These are phyloP conservation scores for Myxocyprinus asiaticus DNA, from an alignment of 2,113 vertebrate species.

Conservation along the genomic window DNA sequence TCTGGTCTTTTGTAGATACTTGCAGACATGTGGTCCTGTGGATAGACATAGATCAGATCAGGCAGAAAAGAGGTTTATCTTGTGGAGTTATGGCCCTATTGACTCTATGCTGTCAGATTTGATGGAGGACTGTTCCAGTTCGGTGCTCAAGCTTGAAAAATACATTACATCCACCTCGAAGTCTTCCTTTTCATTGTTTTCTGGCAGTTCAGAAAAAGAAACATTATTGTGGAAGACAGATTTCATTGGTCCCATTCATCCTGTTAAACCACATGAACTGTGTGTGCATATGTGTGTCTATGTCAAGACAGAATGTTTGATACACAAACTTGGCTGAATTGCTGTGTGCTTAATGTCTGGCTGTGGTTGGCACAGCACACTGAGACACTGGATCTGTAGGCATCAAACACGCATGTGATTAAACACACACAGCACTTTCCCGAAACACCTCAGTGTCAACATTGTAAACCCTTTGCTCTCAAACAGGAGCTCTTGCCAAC, in stretches of 20 bases:
- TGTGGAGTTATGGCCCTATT: not conserved
- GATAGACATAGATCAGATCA: not conserved
- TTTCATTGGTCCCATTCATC: not conserved
- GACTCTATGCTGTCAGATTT: not conserved
- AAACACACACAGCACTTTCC: conserved; percentile 25
- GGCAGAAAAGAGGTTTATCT: not conserved
- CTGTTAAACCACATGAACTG: conserved; percentile 21
- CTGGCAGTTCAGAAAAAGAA: conserved; percentile 4
- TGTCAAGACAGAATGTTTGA: conserved; percentile 40
- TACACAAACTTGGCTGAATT: conserved; percentile 37
- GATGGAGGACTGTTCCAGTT: conserved; percentile 3
- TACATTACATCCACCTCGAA: conserved; percentile 13
- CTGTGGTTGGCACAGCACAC: not conserved
- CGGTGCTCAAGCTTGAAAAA: conserved; percentile 16
- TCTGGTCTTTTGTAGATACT: not conserved
- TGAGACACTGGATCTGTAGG: not conserved
- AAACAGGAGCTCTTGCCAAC: not conserved
- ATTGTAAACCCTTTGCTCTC: conserved; percentile 45
- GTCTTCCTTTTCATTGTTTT: not conserved
- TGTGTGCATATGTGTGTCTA: conserved; percentile 7
- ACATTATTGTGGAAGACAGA: not conserved
- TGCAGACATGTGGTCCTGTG: not conserved
- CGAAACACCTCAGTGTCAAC: conserved; percentile 28
- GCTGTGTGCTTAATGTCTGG: conserved; percentile 21
- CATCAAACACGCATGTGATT: conserved; percentile 42